Evolutionary conservation across 1,140 invertebrate species (phyloP), one percentile per base, ranked within the genome.

Genomic region (Drosophila nasuta): DNA sequence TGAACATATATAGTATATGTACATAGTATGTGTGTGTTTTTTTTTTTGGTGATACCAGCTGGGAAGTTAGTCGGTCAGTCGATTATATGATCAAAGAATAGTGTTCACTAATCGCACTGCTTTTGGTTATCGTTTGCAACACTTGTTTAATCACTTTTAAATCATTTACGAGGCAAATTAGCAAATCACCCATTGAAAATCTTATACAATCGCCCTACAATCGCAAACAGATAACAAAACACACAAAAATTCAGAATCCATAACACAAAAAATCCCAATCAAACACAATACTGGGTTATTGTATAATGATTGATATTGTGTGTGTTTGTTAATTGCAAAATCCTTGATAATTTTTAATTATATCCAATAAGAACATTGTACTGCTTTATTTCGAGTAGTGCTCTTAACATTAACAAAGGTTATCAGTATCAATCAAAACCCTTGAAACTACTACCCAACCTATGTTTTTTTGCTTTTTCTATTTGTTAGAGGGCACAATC

Each of bases 141-240:
- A 87, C 71, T 64, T 68, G 56, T 69, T 74, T 88, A 88, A 88
- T 88, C 83, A 65, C 81, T 67, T 89, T 85, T 81, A 78, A 89
- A 89, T 88, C 83, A 89, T 88, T 88, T 72, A 81, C 81, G 80
- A 89, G 69, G 62, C 77, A 88, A 87, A 88, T 88, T 88, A 75
- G 67, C 77, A 74, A 38, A 54, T 73, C 54, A 67, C 4, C 49
- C 11, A 65, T 81, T 78, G 75, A 71, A 78, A 38, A 56, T 75
- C 73, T 66, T 72, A 77, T 80, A 79, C 76, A 82, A 79, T 51
- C 38, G 25, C 6, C 33, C 33, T n/a, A 35, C 58, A 65, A 33
- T 13, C 13, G 13, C 13, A 1, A 1, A 20, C 7, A 35, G 17
- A 52, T 38, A 49, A 49, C 46, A 20, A n/a, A 7, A 38, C 35